Base-by-base conservation (phyloP, 2,888 invertebrate genomes). In the Neoascia interrupta region DNA sequence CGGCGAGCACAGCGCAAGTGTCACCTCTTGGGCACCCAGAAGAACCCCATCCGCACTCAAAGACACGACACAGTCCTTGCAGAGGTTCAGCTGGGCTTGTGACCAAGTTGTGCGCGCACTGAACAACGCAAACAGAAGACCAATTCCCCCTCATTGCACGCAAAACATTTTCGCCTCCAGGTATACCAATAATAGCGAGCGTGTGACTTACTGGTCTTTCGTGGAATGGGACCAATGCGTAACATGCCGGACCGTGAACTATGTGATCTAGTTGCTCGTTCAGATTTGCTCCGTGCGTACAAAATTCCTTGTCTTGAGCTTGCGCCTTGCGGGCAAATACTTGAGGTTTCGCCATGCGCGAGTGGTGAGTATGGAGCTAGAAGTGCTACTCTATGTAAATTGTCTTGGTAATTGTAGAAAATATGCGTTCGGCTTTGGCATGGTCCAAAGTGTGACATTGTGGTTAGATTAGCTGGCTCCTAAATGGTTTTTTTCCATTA, bases 211-310 rank as follows among this genome's bases (percentile, higher is more conserved):
- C 79, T 68, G 72, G 79, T 68, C 72, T 72, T 66, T 49, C 23
- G 41, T 43, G 61, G 79, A 72, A 79, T 79, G 79, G 39, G 36
- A 68, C 61, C 43, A 73, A 73, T 73, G 79, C 79, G 73, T 79
- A 68, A 79, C 79, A 79, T 79, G 79, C 51, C 41, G 56, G 61
- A 73, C 68, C 79, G 73, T 79, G 79, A 79, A 73, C 79, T 79
- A 79, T 79, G 72, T 73, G 73, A 79, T 79, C 79, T 66, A 73
- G 73, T 79, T 79, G 73, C 28, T 51, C 10, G 3, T 39, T 56
- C 56, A 37, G 34, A 47, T 47, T 56, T 66, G 56, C 54, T 56
- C 16, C 36, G 11, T 26, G 41, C 31, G 26, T 43, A 79, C 79
- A 73, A 34, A 73, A 73, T 79, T 73, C 61, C 79, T 73, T 68